A percentile compares a stretch with the other conserved stretches of the same genome.
Conservation (phyloP, 2,113 vertebrate genomes). For the Spea multiplicata region DNA sequence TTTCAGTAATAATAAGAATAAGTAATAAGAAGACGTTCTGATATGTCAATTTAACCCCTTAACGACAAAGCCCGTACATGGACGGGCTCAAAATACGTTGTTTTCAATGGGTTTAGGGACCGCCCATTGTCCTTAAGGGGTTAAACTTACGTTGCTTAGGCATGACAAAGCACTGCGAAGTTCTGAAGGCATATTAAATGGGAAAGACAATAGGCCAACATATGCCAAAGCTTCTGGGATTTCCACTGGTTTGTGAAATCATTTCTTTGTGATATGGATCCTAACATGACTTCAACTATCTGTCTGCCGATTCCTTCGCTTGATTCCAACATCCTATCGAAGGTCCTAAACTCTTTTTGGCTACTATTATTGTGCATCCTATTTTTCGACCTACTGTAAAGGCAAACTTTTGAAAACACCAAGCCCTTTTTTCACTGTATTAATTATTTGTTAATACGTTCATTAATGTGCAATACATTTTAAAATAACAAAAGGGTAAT, state of each 20-base stretch:
- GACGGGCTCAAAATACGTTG: too few relatives aligned
- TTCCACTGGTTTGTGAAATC: conserved; percentile 29
- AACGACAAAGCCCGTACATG: too few relatives aligned
- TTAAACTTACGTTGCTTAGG: conserved; percentile 44
- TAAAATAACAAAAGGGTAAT: too few relatives aligned
- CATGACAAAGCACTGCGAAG: conserved; percentile 38
- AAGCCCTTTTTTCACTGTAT: too few relatives aligned
- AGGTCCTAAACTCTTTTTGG: conserved; percentile 19
- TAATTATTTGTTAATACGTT: too few relatives aligned
- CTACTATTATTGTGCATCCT: neutral
- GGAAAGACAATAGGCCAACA: conserved; percentile 25
- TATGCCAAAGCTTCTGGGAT: conserved; percentile 39
- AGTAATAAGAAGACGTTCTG: conserved; percentile 23
- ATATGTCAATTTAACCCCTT: conserved; percentile 20
- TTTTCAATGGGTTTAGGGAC: too few relatives aligned
- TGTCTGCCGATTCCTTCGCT: conserved; percentile 24
- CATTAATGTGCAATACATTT: too few relatives aligned
- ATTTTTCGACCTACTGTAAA: neutral
- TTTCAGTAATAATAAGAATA: too few relatives aligned
- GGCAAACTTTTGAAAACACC: neutral
- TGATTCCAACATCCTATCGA: conserved; percentile 3
- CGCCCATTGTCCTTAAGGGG: too few relatives aligned
- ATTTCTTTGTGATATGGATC: conserved; percentile 39
- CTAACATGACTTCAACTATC: conserved; percentile 42
- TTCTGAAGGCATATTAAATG: conserved; percentile 37